phyloP scores from a whole-genome alignment of 2,888 invertebrate genomes.

The Apoda limacodes region DNA sequence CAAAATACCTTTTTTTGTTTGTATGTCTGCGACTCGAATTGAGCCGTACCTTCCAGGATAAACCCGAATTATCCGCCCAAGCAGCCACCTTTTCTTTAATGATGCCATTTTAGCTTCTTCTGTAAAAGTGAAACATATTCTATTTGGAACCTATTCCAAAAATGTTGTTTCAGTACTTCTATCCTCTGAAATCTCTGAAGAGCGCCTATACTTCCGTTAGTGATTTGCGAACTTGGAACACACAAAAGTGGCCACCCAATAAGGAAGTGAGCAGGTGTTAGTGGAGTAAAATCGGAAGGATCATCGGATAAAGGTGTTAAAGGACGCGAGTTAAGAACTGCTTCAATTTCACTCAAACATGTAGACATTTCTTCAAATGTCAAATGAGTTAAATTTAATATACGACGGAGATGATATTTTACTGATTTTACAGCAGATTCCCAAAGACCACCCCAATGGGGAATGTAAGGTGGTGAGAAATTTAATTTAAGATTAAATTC shows the following conservation, averaged over 20 bases:
- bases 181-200: not conserved
- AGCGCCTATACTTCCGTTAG: too few relatives aligned
- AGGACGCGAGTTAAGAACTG: constrained; percentile 14
- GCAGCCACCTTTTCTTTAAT: constrained; percentile 1
- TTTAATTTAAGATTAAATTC: too few relatives aligned
- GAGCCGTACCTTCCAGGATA: not conserved
- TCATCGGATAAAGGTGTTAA: constrained; percentile 2
- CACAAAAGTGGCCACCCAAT: not conserved
- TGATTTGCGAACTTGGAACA: too few relatives aligned
- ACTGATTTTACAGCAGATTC: too few relatives aligned
- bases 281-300: not conserved
- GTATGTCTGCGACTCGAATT: not conserved
- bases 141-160: too few relatives aligned
- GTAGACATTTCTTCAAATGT: constrained; percentile 3
- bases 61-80: not conserved
- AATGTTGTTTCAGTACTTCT: not conserved
- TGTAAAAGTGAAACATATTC: constrained; percentile 1
- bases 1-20: not conserved
- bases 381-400: constrained; percentile 6
- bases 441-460: too few relatives aligned
- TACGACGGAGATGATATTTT: constrained; percentile 11
- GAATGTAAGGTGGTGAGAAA: constrained; percentile 12
- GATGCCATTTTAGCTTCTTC: not conserved
- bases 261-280: constrained; percentile 1
- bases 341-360: too few relatives aligned